These are phyloP conservation scores for Brachionichthys hirsutus DNA, from an alignment of 2,113 vertebrate species.

Conservation along the genomic window DNA sequence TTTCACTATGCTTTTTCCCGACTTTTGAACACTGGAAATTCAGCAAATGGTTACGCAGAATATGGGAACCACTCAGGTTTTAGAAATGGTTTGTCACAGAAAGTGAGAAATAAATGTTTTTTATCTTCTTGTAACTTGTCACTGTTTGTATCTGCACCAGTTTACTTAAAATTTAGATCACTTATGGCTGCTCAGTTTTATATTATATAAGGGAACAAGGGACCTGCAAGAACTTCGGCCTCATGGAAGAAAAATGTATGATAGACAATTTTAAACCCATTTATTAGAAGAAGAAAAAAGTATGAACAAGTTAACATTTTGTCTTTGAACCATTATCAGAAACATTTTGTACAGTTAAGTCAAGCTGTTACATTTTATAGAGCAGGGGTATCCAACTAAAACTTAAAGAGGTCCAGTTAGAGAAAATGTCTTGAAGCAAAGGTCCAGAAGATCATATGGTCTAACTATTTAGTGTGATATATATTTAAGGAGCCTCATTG, in stretches of 20 bases:
- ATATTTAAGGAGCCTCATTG: too few species aligned
- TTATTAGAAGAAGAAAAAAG: neutral
- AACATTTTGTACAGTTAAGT: conserved; percentile 11
- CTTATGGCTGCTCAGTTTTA: conserved; percentile 43
- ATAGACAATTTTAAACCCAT: conserved; percentile 3
- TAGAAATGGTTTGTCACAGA: conserved; percentile 30
- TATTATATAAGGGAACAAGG: conserved; percentile 4
- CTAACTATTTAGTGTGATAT: too few species aligned
- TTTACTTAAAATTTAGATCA: conserved; percentile 31
- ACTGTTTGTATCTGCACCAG: conserved; percentile 33
- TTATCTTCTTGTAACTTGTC: conserved; percentile 25
- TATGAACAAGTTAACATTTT: conserved; percentile 3
- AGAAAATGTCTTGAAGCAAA: too few species aligned
- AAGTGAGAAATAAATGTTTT: conserved; percentile 21
- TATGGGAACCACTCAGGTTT: conserved; percentile 32
- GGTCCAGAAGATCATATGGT: too few species aligned
- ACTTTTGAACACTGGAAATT: conserved; percentile 69
- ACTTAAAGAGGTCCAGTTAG: too few species aligned
- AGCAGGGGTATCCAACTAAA: too few species aligned
- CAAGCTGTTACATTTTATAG: neutral
- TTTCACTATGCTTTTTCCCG: conserved; percentile 12
- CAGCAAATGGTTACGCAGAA: conserved; percentile 18
- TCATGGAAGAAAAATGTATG: conserved; percentile 4
- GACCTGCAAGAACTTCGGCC: conserved; percentile 6
- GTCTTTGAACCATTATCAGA: neutral